Percentiles rank a stretch among this genome's conserved stretches.
These are phyloP conservation scores for Seriola aureovittata DNA, from an alignment of 2,113 vertebrate species.

Conservation along the genomic window DNA sequence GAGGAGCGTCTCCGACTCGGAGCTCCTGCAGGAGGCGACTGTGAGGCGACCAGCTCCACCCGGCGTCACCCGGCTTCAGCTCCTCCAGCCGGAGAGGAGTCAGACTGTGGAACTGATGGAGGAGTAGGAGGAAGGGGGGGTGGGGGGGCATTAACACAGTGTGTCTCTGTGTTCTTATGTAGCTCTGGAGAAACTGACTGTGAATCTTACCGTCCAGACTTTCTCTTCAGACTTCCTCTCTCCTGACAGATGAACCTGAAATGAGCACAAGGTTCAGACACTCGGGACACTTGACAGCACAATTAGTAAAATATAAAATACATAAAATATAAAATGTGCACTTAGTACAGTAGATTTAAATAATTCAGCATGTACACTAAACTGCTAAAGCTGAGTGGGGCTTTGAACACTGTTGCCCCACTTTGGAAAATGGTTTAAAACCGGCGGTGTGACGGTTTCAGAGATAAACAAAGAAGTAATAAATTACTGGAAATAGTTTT, in stretches of 20 bases:
- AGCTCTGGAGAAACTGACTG: background rate
- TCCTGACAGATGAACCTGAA: constrained; percentile 62
- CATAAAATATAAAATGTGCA: background rate
- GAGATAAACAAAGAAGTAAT: background rate
- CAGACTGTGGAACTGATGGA: constrained; percentile 77
- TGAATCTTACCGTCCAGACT: constrained; percentile 76
- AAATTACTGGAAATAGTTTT: no score
- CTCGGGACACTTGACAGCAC: background rate
- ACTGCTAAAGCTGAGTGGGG: no score
- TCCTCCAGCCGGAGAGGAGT: constrained; percentile 73
- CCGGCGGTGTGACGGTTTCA: background rate
- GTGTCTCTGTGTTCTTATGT: background rate
- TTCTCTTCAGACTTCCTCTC: constrained; percentile 60
- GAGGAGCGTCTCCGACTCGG: constrained; percentile 53
- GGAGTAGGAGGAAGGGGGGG: constrained; percentile 18
- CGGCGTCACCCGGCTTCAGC: constrained; percentile 15
- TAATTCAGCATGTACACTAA: background rate
- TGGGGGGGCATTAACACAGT: background rate
- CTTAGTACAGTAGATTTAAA: background rate
- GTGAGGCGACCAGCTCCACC: constrained; percentile 56
- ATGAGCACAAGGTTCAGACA: constrained; percentile 3
- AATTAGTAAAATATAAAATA: background rate
- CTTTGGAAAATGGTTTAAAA: no score
- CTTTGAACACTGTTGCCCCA: no score
- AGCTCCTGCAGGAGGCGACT: constrained; percentile 50